Evolutionary conservation across 2,888 invertebrate species (phyloP).

Genomic region (Conops quadrifasciatus): DNA sequence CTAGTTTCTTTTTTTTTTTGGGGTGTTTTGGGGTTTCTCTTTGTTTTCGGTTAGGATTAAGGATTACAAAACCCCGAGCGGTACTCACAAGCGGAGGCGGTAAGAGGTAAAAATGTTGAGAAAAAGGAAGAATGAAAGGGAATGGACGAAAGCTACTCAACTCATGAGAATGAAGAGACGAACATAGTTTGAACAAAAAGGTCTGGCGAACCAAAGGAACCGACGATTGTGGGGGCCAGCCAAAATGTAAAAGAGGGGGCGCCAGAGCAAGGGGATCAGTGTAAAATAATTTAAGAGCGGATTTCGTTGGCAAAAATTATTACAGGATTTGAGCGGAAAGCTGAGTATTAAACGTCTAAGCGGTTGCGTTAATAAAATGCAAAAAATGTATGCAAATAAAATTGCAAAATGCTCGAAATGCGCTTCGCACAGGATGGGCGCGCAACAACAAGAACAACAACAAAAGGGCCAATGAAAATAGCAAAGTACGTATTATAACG

Average conservation of each 20-base stretch:
- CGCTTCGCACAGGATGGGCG: neutral
- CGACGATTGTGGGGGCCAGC: constrained; percentile 1
- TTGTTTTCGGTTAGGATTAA: constrained; percentile 27
- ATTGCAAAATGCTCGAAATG: neutral
- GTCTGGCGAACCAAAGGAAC: neutral
- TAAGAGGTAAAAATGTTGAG: neutral
- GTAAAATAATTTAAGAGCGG: constrained; percentile 10
- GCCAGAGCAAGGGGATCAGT: neutral
- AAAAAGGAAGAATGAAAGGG: neutral
- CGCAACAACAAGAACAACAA: neutral
- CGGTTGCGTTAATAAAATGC: constrained; percentile 4
- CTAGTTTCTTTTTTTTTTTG: neutral
- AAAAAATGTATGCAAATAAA: neutral
- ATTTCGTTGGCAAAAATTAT: constrained; percentile 26
- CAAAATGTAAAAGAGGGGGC: neutral
- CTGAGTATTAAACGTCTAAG: constrained; percentile 20
- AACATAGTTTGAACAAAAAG: no score
- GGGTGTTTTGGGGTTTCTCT: neutral
- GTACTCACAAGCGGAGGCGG: constrained; percentile 21
- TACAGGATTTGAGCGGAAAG: constrained; percentile 26
- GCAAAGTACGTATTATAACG: no score
- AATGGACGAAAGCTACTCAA: neutral
- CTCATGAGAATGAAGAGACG: no score
- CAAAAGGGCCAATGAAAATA: neutral
- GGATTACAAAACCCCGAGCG: constrained; percentile 24